phyloP scores from a whole-genome alignment of 2,113 vertebrate species.

The Petrocephalus zakoni region DNA sequence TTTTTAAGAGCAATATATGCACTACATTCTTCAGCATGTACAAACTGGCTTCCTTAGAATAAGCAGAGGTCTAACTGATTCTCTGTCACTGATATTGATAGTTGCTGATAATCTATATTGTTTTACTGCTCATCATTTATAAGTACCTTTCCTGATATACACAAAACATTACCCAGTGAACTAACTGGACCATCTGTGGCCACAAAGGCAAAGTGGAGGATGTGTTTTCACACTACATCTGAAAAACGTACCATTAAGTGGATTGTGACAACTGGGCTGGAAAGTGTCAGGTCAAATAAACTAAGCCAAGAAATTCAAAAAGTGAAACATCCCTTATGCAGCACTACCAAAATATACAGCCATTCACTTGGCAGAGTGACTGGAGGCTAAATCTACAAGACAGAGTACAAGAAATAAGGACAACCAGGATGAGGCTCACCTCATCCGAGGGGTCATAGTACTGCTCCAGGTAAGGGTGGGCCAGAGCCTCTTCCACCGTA shows the following conservation, averaged over 20 bases:
- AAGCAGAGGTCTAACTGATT: background rate
- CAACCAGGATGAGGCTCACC: slow-evolving; percentile 47
- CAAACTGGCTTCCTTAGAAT: background rate
- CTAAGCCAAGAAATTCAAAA: background rate
- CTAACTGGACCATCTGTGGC: background rate
- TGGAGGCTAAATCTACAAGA: background rate
- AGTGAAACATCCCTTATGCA: background rate
- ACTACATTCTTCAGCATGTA: background rate
- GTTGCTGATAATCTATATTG: background rate
- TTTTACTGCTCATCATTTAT: background rate
- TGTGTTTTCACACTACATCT: background rate
- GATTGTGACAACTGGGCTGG: background rate
- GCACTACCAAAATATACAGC: background rate
- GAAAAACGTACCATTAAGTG: background rate
- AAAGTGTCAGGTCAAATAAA: background rate
- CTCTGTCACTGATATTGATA: background rate
- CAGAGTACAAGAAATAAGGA: background rate
- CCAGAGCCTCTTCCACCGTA: slow-evolving; percentile 79
- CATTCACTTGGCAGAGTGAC: background rate
- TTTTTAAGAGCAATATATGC: background rate
- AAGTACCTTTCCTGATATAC: background rate
- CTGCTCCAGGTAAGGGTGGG: slow-evolving; percentile 83
- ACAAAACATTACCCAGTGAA: background rate
- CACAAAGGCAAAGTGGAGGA: background rate
- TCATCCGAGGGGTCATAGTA: slow-evolving; percentile 86